These are phyloP conservation scores for Barnardius zonarius DNA, from an alignment of 2,113 vertebrate species.

Conservation along the genomic window DNA sequence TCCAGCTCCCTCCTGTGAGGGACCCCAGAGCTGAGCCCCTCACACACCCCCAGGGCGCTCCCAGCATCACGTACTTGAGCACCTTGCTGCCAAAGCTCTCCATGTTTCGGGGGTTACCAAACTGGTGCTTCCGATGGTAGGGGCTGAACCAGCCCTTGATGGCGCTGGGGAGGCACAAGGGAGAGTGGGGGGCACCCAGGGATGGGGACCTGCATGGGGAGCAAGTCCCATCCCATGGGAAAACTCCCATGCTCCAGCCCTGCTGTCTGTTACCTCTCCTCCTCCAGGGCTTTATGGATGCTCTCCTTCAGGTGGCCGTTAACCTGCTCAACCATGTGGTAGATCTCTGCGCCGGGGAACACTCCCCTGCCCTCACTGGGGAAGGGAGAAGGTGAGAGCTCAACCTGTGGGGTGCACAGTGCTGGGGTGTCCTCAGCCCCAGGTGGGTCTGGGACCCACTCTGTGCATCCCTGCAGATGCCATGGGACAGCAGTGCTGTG, in stretches of 20 bases:
- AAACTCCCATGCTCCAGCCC: background rate
- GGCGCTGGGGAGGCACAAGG: conserved; percentile 6
- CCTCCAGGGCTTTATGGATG: conserved; percentile 45
- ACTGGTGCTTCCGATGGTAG: conserved; percentile 74
- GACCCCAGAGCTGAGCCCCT: background rate
- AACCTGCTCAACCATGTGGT: conserved; percentile 73
- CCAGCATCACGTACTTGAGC: conserved; percentile 67
- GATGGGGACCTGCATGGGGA: rapidly evolving
- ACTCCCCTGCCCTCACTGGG: conserved; percentile 69
- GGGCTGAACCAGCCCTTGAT: conserved; percentile 75
- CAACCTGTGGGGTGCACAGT: rapidly evolving
- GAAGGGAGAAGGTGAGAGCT: background rate
- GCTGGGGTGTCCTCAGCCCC: background rate
- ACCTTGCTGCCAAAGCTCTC: conserved; percentile 66
- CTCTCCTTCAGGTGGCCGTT: conserved; percentile 65
- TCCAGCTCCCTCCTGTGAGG: background rate
- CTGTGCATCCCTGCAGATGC: background rate
- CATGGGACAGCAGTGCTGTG: background rate
- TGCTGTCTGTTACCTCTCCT: conserved; percentile 11
- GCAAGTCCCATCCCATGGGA: background rate
- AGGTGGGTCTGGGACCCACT: background rate
- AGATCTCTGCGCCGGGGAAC: conserved; percentile 72
- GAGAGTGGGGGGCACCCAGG: background rate
- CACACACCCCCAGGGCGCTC: rapidly evolving
- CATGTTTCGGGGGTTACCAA: conserved; percentile 79